Evolutionary conservation across 1,140 invertebrate genomes (phyloP), one percentile per base, ranked within the genome.

Genomic region (Charaxes varanes): DNA sequence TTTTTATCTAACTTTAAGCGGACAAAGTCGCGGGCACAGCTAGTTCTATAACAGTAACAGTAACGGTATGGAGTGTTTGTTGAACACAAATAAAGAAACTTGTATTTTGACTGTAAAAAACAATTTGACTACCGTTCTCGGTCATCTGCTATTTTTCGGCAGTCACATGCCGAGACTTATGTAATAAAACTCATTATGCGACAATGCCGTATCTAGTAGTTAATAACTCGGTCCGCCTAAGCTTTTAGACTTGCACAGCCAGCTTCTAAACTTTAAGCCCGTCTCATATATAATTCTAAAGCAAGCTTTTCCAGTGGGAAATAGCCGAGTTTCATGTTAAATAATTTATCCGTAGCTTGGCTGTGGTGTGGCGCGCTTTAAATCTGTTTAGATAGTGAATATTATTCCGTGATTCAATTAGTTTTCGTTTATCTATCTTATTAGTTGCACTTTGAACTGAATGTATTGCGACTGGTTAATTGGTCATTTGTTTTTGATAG

Each of bases 231-330:
- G 16, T 38, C 35, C 56, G 46, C 60, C 73, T 58, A 77, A 80
- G 73, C 78, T 78, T 82, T 82, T 80, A 82, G 70, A 82, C 78
- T 82, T 82, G 71, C 73, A 82, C 58, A 71, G 63, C 54, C 62
- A 62, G 78, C 71, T 77, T 77, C 74, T 80, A 80, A 80, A 82
- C 78, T 82, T 82, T 82, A 82, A 82, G 76, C 76, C 71, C 65
- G 37, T 45, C 71, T 82, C 78, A 82, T 82, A 72, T 78, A 80
- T 82, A 82, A 82, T 82, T 82, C 76, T 72, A 69, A 72, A 66
- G 53, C 69, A 64, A 68, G 76, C 78, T 77, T 79, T 79, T 65
- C 76, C 70, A 63, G 53, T 49, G 77, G 77, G 77, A 81, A 81
- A 81, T 79, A 73, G 68, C 63, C 53, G 69, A 70, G 76, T 74